phyloP scores from a whole-genome alignment of 2,888 invertebrate species.

The Zygaena filipendulae region DNA sequence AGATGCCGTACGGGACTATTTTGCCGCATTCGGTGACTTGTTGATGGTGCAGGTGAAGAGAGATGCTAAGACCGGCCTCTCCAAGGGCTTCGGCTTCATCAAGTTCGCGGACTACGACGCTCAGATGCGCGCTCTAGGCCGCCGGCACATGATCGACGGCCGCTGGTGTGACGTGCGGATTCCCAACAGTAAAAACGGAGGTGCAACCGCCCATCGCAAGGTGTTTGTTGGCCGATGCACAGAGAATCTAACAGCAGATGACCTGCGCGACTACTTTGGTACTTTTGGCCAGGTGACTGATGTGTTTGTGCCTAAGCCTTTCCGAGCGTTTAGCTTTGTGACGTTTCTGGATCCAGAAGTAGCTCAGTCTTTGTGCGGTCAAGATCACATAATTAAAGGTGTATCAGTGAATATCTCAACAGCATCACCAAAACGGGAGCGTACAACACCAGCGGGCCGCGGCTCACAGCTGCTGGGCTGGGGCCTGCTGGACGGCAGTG shows the following conservation, averaged over 20 bases:
- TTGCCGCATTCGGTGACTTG: conserved; percentile 74
- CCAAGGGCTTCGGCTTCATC: conserved; percentile 80
- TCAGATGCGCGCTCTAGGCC: conserved; percentile 72
- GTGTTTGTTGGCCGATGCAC: conserved; percentile 88
- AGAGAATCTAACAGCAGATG: conserved; percentile 81
- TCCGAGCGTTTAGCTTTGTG: conserved; percentile 84
- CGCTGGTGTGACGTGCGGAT: conserved; percentile 79
- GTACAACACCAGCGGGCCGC: conserved; percentile 20
- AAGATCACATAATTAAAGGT: conserved; percentile 86
- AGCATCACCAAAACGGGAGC: conserved; percentile 83
- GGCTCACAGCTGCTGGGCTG: conserved; percentile 34
- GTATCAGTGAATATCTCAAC: conserved; percentile 89
- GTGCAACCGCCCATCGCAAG: conserved; percentile 75
- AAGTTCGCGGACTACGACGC: conserved; percentile 74
- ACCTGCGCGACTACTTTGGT: conserved; percentile 80
- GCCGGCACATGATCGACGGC: conserved; percentile 76
- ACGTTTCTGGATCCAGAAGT: conserved; percentile 85
- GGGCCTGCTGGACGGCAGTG: conserved; percentile 38
- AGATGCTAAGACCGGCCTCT: conserved; percentile 70
- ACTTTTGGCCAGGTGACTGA: conserved; percentile 87
- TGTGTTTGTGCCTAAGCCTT: conserved; percentile 90
- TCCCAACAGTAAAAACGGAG: conserved; percentile 76
- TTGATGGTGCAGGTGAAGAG: conserved; percentile 70
- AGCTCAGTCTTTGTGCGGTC: conserved; percentile 81
- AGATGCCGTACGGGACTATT: conserved; percentile 78